phyloP scores from a whole-genome alignment of 2,888 invertebrate genomes.

The Sarcophaga variegata region DNA sequence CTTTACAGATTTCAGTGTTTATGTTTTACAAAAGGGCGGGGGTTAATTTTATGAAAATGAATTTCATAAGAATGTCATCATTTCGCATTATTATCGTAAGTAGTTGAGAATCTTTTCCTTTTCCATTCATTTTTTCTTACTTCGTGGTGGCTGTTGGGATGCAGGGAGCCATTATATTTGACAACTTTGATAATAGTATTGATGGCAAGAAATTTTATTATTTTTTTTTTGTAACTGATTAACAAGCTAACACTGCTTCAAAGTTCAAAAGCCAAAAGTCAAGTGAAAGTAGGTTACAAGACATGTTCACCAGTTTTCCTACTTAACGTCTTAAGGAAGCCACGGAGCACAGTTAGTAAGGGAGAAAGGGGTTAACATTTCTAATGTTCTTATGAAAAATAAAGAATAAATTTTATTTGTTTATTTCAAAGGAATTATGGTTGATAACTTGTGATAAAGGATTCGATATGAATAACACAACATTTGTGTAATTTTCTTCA shows the following conservation, averaged over 20 bases:
- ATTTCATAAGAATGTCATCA: conserved; percentile 10
- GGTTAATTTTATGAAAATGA: neutral
- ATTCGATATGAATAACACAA: too few species aligned
- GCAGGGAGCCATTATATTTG: neutral
- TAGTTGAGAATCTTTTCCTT: neutral
- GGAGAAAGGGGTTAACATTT: too few species aligned
- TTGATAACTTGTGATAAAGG: too few species aligned
- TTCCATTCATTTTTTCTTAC: too few species aligned
- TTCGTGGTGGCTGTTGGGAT: too few species aligned
- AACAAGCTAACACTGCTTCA: neutral
- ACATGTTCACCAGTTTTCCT: neutral
- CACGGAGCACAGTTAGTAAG: conserved; percentile 57
- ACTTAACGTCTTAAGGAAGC: neutral
- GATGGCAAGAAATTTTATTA: neutral
- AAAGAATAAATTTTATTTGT: too few species aligned
- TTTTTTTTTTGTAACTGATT: neutral
- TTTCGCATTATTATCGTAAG: neutral
- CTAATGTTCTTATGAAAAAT: too few species aligned
- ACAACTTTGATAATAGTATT: neutral
- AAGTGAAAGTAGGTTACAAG: neutral
- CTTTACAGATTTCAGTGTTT: neutral
- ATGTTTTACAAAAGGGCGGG: neutral
- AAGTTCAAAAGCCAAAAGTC: neutral
- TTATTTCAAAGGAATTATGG: too few species aligned
- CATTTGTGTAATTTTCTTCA: too few species aligned